A percentile compares a stretch with the other conserved stretches of the same genome.
Evolutionary conservation across 2,888 invertebrate species (phyloP).

Genomic region (Eupithecia subumbrata): DNA sequence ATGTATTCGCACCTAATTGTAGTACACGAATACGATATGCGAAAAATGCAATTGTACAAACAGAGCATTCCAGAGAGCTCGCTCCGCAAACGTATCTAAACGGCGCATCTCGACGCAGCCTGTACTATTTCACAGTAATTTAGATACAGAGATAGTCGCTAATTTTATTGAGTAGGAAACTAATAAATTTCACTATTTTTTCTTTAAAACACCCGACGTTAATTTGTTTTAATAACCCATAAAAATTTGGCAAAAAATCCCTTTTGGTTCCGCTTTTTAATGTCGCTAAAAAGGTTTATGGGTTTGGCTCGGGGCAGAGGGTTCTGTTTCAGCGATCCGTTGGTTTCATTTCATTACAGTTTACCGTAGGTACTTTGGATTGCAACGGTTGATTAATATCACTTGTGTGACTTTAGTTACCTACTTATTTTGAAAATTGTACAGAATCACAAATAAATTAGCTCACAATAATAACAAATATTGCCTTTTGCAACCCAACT

Average conservation of each 20-base stretch:
- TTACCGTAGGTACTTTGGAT: neutral
- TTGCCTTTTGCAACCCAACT: no score
- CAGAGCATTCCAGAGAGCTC: constrained; percentile 23
- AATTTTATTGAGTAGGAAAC: constrained; percentile 78
- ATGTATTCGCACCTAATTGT: neutral
- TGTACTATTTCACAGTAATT: constrained; percentile 66
- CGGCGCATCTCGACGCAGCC: constrained; percentile 56
- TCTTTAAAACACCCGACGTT: constrained; percentile 51
- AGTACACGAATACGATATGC: neutral
- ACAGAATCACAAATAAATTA: neutral
- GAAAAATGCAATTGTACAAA: constrained; percentile 23
- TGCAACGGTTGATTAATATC: neutral
- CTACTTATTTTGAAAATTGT: neutral
- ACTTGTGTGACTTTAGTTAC: neutral
- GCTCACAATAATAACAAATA: neutral
- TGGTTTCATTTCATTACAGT: constrained; percentile 10
- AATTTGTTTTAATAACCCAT: constrained; percentile 81
- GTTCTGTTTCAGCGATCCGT: constrained; percentile 25
- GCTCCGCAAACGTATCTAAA: constrained; percentile 57
- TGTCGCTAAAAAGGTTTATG: constrained; percentile 67
- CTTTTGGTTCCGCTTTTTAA: constrained; percentile 67
- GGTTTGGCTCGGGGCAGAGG: constrained; percentile 43
- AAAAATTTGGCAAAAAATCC: constrained; percentile 71
- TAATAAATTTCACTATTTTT: constrained; percentile 74
- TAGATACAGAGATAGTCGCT: constrained; percentile 71